Base-by-base conservation (phyloP, 2,888 invertebrate genomes). In the Synergus laeviventris region DNA sequence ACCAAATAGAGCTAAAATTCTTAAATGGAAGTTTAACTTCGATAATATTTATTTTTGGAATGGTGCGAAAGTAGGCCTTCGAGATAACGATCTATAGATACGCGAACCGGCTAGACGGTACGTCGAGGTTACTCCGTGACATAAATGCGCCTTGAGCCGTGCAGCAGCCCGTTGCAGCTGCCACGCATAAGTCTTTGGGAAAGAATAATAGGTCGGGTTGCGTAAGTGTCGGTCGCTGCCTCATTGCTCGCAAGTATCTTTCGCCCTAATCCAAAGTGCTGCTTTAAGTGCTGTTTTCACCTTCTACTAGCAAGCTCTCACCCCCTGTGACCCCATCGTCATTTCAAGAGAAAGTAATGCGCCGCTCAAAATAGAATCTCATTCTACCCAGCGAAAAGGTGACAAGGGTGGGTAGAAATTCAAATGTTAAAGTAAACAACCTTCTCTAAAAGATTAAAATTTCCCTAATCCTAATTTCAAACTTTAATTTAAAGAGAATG, bases 111-210 rank as follows among this genome's bases (percentile, higher is more conserved):
- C 76, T 76, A 81, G 81, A 81, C 82, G 76, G 66, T 77, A 81
- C 82, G 83, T 81, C 82, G 82, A 82, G 85, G 79, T 81, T 83
- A 80, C 74, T 78, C 81, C 82, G 81, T 77, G 75, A 83, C 82
- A 83, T 82, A 84, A 84, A 84, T 82, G 83, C 81, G 80, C 81
- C 76, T 79, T 79, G 77, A 81, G 78, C 76, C 77, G 75, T 75
- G 77, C 79, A 78, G 73, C 82, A 81, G 81, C 78, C 78, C 78
- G 80, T 74, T 76, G 84, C 89, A 88, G 87, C 88, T 88, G 88
- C 83, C 84, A 82, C 87, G 82, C 87, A 88, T 88, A 89, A 85
- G 86, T 88, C 88, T 87, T 84, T 78, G 82, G 80, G 80, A 85
- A 86, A 87, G 87, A 88, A 88, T 88, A 88, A 87, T 87, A 86